Percentiles rank a stretch among this genome's conserved stretches.
Conservation (phyloP, 2,888 invertebrate genomes). For the Lathronympha strigana region DNA sequence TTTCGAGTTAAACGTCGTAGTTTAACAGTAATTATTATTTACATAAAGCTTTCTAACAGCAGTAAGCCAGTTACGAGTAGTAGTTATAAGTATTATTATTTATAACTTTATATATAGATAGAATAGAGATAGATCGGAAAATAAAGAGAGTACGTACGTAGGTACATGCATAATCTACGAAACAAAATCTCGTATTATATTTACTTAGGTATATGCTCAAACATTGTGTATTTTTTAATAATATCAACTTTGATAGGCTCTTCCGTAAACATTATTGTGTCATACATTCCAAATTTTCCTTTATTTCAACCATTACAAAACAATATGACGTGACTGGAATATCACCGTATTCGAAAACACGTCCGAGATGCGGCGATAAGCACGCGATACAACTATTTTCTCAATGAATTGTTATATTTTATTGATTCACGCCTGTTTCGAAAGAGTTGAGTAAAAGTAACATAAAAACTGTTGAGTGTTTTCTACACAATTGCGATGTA, state of each 20-base stretch:
- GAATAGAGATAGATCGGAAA: too few relatives aligned
- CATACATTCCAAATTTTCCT: constrained; percentile 30
- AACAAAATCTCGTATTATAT: too few relatives aligned
- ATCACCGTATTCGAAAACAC: constrained; percentile 53
- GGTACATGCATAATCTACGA: too few relatives aligned
- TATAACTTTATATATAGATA: too few relatives aligned
- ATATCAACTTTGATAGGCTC: too few relatives aligned
- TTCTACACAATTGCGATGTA: neutral
- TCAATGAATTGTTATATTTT: constrained; percentile 59
- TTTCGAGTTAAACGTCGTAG: neutral
- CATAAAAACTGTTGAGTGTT: neutral
- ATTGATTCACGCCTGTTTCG: constrained; percentile 27
- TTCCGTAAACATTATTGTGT: too few relatives aligned
- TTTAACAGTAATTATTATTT: neutral
- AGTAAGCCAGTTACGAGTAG: too few relatives aligned
- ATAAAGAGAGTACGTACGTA: too few relatives aligned
- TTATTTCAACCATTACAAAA: constrained; percentile 58
- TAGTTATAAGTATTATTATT: too few relatives aligned
- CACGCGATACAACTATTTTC: constrained; percentile 68
- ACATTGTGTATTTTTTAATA: too few relatives aligned
- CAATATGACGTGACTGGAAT: constrained; percentile 64
- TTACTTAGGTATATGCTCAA: too few relatives aligned
- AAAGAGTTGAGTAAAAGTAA: constrained; percentile 14
- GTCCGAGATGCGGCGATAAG: constrained; percentile 60
- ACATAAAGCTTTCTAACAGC: too few relatives aligned